Conservation (phyloP, 2,113 vertebrate species). For the Pavo muticus region DNA sequence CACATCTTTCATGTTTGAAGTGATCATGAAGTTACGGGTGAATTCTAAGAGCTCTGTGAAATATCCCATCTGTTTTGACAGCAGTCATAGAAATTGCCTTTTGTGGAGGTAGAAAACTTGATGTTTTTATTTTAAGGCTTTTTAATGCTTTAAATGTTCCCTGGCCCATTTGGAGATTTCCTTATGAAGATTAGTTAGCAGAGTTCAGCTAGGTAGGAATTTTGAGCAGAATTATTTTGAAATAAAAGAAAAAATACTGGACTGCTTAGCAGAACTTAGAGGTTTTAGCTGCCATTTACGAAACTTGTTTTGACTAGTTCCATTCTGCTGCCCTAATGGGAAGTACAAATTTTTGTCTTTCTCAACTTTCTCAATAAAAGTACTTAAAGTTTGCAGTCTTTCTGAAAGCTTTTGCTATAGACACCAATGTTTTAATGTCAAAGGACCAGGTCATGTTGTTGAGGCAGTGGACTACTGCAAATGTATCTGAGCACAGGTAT, state of each 20-base stretch:
- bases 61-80: not conserved
- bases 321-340: not conserved
- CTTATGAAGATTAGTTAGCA: not conserved
- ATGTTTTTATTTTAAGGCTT: not conserved
- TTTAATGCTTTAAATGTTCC: not conserved
- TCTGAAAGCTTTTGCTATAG: not conserved
- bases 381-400: not conserved
- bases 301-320: not conserved
- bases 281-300: not conserved
- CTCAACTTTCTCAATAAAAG: not conserved
- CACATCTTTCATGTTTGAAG: not conserved
- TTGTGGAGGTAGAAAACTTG: not conserved
- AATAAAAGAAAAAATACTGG: not conserved
- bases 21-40: not conserved
- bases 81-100: not conserved
- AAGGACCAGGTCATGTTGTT: not conserved
- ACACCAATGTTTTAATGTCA: not conserved
- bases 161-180: fast-evolving
- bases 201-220: not conserved
- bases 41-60: not conserved
- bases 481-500: fast-evolving
- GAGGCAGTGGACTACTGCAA: not conserved
- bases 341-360: not conserved
- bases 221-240: not conserved
- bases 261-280: not conserved